phyloP scores from a whole-genome alignment of 1,140 invertebrate genomes.

The Drosophila cardini region DNA sequence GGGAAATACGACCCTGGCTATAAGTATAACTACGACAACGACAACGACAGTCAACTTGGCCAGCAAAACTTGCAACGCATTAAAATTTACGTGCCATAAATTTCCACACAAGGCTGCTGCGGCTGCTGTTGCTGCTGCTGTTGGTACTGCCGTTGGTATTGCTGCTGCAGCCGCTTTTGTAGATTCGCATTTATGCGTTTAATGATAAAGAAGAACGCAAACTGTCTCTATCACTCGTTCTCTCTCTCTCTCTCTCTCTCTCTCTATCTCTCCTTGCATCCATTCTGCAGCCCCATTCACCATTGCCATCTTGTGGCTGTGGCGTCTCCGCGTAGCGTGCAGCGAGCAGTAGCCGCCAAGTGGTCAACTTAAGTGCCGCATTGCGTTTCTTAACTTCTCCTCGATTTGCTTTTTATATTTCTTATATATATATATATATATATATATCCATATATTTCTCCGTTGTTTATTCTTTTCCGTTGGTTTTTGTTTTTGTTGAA shows the following conservation, averaged over 20 bases:
- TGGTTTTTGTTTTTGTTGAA: background rate
- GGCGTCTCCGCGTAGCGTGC: conserved; percentile 60
- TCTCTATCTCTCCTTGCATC: background rate
- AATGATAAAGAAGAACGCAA: conserved; percentile 76
- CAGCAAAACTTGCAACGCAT: conserved; percentile 59
- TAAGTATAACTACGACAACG: conserved; percentile 25
- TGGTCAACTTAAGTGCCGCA: conserved; percentile 72
- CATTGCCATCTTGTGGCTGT: conserved; percentile 6
- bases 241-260: background rate
- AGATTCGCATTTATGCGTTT: conserved; percentile 83
- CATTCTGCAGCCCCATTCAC: background rate
- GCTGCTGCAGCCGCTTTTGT: conserved; percentile 44
- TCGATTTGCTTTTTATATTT: background rate
- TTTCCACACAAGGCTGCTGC: conserved; percentile 74
- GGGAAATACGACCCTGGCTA: conserved; percentile 65
- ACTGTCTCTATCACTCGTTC: conserved; percentile 13
- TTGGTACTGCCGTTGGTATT: conserved; percentile 34
- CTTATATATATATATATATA: too few relatives aligned
- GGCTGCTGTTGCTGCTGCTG: conserved; percentile 30
- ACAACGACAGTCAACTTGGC: conserved; percentile 11
- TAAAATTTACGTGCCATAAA: conserved; percentile 83
- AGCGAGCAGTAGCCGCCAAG: conserved; percentile 67
- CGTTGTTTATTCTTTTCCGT: background rate
- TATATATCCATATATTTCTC: too few relatives aligned
- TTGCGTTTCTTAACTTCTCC: conserved; percentile 58